phyloP scores from a whole-genome alignment of 2,888 invertebrate species.

The Perizoma flavofasciatum region DNA sequence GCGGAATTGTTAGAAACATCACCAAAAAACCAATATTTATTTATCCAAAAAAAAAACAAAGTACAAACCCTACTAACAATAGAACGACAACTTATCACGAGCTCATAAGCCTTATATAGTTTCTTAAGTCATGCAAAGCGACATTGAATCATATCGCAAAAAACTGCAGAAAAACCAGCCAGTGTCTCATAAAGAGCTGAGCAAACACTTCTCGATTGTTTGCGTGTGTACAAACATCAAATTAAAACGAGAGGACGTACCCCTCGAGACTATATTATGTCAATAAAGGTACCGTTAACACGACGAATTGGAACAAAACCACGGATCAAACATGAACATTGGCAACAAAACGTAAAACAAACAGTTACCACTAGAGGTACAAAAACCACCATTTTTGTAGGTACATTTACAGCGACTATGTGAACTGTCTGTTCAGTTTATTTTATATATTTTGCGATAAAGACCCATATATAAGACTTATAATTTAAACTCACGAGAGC shows the following conservation, averaged over 20 bases:
- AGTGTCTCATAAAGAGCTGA: constrained; percentile 40
- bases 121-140: constrained; percentile 4
- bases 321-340: constrained; percentile 4
- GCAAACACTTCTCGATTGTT: constrained; percentile 55
- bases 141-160: constrained; percentile 13
- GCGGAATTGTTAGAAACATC: too few relatives aligned
- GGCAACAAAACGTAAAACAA: neutral
- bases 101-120: neutral
- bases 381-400: too few relatives aligned
- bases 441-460: too few relatives aligned
- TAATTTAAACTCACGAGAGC: too few relatives aligned
- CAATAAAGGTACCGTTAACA: constrained; percentile 47
- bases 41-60: too few relatives aligned
- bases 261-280: constrained; percentile 34
- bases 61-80: too few relatives aligned
- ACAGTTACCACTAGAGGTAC: neutral
- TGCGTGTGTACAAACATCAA: constrained; percentile 58
- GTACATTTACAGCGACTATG: too few relatives aligned
- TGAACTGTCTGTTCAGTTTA: too few relatives aligned
- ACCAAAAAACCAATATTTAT: too few relatives aligned
- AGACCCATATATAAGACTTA: too few relatives aligned
- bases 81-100: too few relatives aligned
- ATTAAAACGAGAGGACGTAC: constrained; percentile 34
- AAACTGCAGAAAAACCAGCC: constrained; percentile 15
- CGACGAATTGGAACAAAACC: constrained; percentile 17